Base-by-base conservation (phyloP, 1,140 invertebrate genomes). In the Neodiprion pinetum region DNA sequence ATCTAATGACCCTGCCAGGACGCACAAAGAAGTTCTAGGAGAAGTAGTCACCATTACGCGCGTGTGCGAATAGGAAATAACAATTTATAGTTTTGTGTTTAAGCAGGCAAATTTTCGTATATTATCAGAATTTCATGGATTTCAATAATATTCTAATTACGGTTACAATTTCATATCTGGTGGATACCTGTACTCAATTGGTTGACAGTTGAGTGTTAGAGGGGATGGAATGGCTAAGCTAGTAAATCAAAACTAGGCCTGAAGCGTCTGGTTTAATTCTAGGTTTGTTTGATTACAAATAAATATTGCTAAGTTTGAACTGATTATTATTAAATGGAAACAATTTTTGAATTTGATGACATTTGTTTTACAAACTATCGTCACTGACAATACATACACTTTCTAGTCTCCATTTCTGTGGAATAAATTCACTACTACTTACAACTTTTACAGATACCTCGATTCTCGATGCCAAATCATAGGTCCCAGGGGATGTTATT, bases 401-500 rank as follows among this genome's bases (percentile, higher is more conserved):
- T 72, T 88, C 86, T 72, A 86, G 80, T 67, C 79, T 83, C 85
- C 86, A 89, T 68, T 86, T 87, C 75, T 88, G 88, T 65, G 77
- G 72, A 28, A 87, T 77, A 53, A 87, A 89, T 70, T 88, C 86
- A 12, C 74, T 75, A 74, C 77, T 83, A 78, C 84, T 83, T 74
- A 82, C 79, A 68, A 79, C 71, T 81, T 81, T 86, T 12, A 86
- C 85, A 67, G 81, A 84, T 1, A 90, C 76, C 66, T 85, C 85
- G 66, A 90, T 74, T 73, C 86, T 82, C 0, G 88, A 86, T 49
- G 86, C 87, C 68, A 89, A 77, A 77, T 88, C 87, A 72, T 87
- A 89, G 11, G 86, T 88, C 28, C 88, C 88, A 9, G 87, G 78
- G 17, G 81, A 77, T n/a, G 84, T 78, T 71, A 88, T 48, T 68